Evolutionary conservation across 2,113 vertebrate genomes (phyloP), one percentile per base, ranked within the genome.

Genomic region (Pachypanchax playfairii): DNA sequence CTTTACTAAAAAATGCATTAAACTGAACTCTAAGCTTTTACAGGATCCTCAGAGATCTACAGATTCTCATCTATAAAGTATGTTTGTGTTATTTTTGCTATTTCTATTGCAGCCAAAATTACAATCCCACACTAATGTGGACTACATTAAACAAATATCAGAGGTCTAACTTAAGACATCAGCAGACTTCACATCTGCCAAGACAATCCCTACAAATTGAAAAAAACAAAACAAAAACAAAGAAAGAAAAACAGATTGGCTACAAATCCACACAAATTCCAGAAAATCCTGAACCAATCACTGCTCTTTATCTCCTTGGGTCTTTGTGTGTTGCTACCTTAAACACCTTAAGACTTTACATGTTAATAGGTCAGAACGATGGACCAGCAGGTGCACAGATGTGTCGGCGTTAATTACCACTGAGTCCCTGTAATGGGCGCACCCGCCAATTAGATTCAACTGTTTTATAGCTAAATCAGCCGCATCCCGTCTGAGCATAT

Each of bases 321-420:
- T 21, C 57, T 76, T 29, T 65, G 53, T 72, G 59, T 68, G 58
- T 53, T 51, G 65, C 65, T 63, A 43, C 43, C 58, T 31, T 48
- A 24, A 39, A 56, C 57, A 62, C 10, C 41, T 55, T 6, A 4
- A 62, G 43, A 38, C 35, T 15, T 38, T 65, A 52, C 17, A 56
- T 70, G 75, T 73, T 61, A 70, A 70, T 46, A 65, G 66, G 76
- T 77, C 80, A 76, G 47, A 77, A 59, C 54, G 66, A 69, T 33
- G 70, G 72, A 75, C 53, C 77, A 61, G 75, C 79, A 79, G 48
- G 73, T 64, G 75, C 77, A 73, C 83, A 86, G 59, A 85, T 78
- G 80, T 65, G 58, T 70, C 28, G 47, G 46, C 46, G 57, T 85
- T 87, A 86, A 90, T 89, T 86, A 85, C 66, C 80, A 69, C 36